phyloP scores from a whole-genome alignment of 2,113 vertebrate species.

The Okapia johnstoni region DNA sequence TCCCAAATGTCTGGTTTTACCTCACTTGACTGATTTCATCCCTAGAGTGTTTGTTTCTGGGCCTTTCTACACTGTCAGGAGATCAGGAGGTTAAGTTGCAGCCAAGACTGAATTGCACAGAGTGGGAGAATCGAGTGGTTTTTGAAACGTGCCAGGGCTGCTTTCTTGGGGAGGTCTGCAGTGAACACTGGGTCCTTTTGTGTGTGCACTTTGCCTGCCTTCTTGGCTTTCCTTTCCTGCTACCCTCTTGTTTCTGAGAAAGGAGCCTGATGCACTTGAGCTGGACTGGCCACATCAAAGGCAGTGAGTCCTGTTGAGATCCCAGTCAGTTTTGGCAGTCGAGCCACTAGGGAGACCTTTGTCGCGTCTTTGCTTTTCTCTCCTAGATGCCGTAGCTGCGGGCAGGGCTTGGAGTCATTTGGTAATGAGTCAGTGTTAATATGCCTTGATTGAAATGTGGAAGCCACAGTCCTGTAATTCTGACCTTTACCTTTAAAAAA shows the following conservation, averaged over 20 bases:
- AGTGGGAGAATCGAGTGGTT: background rate
- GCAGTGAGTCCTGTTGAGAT: background rate
- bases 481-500: background rate
- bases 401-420: background rate
- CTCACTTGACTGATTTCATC: conserved; percentile 20
- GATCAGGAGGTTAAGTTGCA: background rate
- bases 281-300: background rate
- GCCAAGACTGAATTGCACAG: background rate
- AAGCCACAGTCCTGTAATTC: background rate
- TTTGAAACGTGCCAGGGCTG: conserved; percentile 18
- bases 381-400: background rate
- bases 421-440: background rate
- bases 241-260: conserved; percentile 33
- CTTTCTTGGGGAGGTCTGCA: conserved; percentile 17
- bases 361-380: background rate
- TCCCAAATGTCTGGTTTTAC: background rate
- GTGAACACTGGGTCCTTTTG: conserved; percentile 13
- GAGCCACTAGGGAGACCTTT: background rate
- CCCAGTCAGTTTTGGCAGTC: background rate
- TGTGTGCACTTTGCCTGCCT: background rate
- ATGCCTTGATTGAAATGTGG: background rate
- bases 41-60: conserved; percentile 25
- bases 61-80: conserved; percentile 3
- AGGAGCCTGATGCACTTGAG: background rate
- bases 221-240: background rate